Evolutionary conservation across 2,797 vertebrate genomes (phyloP).

Genomic region (Gobionotothen gibberifrons): DNA sequence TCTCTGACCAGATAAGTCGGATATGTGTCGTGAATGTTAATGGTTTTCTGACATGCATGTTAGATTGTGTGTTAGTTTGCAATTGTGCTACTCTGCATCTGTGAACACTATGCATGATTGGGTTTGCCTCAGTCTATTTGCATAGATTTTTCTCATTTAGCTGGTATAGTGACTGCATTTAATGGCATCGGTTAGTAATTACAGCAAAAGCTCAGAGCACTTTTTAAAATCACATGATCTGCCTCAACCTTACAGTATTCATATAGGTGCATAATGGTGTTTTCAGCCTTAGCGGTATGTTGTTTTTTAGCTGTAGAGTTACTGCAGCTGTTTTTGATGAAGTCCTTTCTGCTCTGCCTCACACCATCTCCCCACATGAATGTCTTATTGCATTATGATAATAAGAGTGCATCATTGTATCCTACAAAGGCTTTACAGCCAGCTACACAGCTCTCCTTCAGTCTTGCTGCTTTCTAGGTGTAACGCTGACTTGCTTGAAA

Average conservation of each 20-base stretch:
- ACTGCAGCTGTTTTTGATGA: constrained; percentile 52
- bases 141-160: constrained; percentile 12
- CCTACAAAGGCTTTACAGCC: constrained; percentile 47
- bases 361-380: constrained; percentile 44
- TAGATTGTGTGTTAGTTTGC: constrained; percentile 3
- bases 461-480: constrained; percentile 40
- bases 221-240: constrained; percentile 22
- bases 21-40: constrained; percentile 34
- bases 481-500: constrained; percentile 37
- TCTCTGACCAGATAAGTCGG: constrained; percentile 39
- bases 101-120: constrained; percentile 32
- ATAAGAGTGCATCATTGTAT: constrained; percentile 49
- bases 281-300: constrained; percentile 22
- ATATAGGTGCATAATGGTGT: constrained; percentile 21
- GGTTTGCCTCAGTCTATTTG: constrained; percentile 10
- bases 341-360: constrained; percentile 51
- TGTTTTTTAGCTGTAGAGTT: constrained; percentile 28
- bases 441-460: constrained; percentile 31
- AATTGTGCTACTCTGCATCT: constrained; percentile 34
- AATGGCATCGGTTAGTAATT: constrained; percentile 20
- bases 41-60: constrained; percentile 13
- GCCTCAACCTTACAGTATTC: constrained; percentile 15
- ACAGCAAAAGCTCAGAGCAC: constrained; percentile 6
- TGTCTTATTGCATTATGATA: constrained; percentile 70
- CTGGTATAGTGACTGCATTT: constrained; percentile 24